A percentile compares a stretch with the other conserved stretches of the same genome.
Evolutionary conservation across 2,113 vertebrate species (phyloP).

Genomic region (Barnardius zonarius): DNA sequence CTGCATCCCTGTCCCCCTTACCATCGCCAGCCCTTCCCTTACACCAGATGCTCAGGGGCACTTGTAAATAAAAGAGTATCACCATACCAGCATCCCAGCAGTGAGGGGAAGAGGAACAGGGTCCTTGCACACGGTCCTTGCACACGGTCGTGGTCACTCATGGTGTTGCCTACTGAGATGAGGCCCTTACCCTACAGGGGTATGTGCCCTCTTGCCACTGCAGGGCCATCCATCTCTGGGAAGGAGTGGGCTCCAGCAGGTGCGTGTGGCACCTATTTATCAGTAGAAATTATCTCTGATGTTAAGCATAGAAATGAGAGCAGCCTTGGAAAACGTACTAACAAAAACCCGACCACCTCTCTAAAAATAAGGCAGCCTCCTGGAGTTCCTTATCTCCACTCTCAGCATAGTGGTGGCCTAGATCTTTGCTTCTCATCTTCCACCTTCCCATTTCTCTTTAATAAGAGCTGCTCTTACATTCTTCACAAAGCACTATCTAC

Average conservation of each 20-base stretch:
- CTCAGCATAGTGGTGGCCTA: not conserved
- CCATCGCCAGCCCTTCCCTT: not conserved
- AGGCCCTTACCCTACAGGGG: not conserved
- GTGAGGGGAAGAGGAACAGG: not conserved
- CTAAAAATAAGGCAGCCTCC: not conserved
- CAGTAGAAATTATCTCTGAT: not conserved
- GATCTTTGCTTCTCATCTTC: constrained; percentile 43
- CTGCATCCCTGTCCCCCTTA: rapidly evolving
- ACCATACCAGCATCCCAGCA: not conserved
- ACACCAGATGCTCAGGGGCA: not conserved
- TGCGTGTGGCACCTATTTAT: not conserved
- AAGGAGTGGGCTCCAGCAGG: not conserved
- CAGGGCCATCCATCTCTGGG: not conserved
- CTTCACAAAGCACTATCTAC: not conserved
- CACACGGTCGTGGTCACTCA: not conserved
- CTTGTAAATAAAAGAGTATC: not conserved
- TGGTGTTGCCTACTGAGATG: not conserved
- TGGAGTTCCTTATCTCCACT: not conserved
- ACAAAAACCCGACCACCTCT: not conserved
- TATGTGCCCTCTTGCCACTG: not conserved
- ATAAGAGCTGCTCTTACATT: not conserved
- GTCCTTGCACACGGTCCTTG: not conserved
- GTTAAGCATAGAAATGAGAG: not conserved
- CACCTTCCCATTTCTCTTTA: constrained; percentile 12
- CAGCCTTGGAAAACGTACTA: not conserved